A percentile compares a stretch with the other conserved stretches of the same genome.
Conservation (phyloP, 2,797 vertebrate genomes). For the Odontamblyopus rebecca region DNA sequence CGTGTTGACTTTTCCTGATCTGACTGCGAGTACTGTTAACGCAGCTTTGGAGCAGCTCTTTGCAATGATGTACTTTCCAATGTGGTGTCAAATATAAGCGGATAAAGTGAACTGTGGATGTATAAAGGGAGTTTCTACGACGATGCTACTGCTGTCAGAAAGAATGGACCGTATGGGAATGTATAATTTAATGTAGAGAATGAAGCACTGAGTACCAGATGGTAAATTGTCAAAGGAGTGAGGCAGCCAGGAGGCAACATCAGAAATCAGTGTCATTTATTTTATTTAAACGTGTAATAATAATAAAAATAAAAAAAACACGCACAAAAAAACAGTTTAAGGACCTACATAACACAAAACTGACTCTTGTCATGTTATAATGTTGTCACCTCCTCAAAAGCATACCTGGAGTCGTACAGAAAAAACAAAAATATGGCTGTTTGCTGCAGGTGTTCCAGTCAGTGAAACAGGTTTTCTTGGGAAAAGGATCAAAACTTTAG, state of each 20-base stretch:
- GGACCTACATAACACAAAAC: too few species aligned
- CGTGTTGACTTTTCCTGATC: constrained; percentile 28
- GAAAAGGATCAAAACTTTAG: too few species aligned
- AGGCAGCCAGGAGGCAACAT: not conserved
- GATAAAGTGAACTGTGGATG: not conserved
- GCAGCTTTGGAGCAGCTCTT: constrained; percentile 14
- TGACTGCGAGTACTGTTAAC: constrained; percentile 26
- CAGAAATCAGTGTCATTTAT: not conserved
- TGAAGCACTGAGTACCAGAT: not conserved
- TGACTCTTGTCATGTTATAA: too few species aligned
- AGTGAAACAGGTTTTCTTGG: too few species aligned
- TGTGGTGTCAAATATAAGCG: not conserved
- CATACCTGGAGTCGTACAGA: too few species aligned
- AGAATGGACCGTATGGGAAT: not conserved
- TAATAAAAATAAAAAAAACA: too few species aligned
- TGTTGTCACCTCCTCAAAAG: too few species aligned
- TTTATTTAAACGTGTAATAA: too few species aligned
- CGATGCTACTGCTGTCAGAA: not conserved
- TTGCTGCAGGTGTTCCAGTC: too few species aligned
- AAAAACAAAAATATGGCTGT: too few species aligned
- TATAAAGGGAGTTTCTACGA: not conserved
- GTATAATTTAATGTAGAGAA: not conserved
- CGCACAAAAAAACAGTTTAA: too few species aligned
- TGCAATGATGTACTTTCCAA: not conserved
- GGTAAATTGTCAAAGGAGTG: not conserved